These are phyloP conservation scores for Sarcophaga carnaria DNA, from an alignment of 2,888 invertebrate genomes.

Conservation along the genomic window DNA sequence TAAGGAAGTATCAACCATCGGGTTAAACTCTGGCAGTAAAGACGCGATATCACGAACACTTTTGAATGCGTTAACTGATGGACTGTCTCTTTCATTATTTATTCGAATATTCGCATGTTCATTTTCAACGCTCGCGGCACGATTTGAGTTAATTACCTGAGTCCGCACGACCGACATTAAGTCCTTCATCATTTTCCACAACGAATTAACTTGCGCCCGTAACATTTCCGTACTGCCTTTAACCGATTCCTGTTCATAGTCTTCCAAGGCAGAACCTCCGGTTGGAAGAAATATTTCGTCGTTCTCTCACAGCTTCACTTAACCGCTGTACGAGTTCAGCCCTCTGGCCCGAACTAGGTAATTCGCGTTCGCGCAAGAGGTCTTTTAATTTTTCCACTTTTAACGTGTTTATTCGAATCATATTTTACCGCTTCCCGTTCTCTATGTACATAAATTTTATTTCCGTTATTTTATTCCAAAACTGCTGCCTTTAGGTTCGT, in stretches of 20 bases:
- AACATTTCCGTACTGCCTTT: background rate
- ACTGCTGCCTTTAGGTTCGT: too few relatives aligned
- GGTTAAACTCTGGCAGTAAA: constrained; percentile 54
- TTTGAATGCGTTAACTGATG: constrained; percentile 18
- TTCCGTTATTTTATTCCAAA: too few relatives aligned
- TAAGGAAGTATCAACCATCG: constrained; percentile 30
- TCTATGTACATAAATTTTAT: too few relatives aligned
- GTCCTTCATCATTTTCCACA: constrained; percentile 37
- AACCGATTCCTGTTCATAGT: too few relatives aligned
- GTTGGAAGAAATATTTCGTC: background rate
- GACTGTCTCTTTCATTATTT: too few relatives aligned
- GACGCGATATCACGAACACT: constrained; percentile 32
- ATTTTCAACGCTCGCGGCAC: background rate
- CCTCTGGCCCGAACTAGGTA: constrained; percentile 26
- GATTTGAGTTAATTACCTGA: background rate
- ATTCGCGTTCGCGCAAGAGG: constrained; percentile 8
- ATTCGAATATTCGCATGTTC: background rate
- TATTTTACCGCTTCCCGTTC: background rate
- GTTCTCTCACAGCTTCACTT: constrained; percentile 19
- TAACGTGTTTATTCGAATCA: constrained; percentile 24
- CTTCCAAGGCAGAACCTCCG: too few relatives aligned
- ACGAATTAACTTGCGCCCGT: constrained; percentile 4
- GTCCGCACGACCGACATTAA: constrained; percentile 46
- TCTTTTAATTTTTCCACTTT: constrained; percentile 25
- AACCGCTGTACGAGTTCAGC: constrained; percentile 14